Conservation (phyloP, 2,797 vertebrate species). For the Pantherophis alleghaniensis region DNA sequence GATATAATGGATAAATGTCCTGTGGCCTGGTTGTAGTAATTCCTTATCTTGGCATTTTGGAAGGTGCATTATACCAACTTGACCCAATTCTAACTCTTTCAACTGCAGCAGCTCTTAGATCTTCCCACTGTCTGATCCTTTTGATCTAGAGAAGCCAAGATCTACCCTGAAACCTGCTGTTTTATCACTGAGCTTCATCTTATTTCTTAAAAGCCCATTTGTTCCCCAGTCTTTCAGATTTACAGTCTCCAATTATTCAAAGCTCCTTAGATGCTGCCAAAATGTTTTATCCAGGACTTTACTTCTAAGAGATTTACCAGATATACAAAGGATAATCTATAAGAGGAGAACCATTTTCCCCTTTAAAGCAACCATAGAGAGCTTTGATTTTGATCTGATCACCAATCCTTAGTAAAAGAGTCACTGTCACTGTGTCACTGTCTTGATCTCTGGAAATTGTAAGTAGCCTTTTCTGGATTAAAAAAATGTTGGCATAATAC, state of each 20-base stretch:
- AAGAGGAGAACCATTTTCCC: neutral
- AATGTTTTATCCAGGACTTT: neutral
- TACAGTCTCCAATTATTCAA: slow-evolving; percentile 3
- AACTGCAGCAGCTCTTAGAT: neutral
- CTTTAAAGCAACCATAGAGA: neutral
- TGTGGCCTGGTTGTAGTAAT: neutral
- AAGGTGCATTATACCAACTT: neutral
- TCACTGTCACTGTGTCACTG: neutral
- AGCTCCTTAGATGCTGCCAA: neutral
- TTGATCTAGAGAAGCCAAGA: neutral
- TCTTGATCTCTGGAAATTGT: neutral
- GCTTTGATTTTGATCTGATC: neutral
- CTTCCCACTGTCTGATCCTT: neutral
- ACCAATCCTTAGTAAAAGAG: neutral
- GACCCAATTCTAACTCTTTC: neutral
- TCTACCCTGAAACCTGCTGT: neutral
- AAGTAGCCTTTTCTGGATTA: neutral
- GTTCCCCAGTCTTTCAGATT: neutral
- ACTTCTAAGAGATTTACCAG: neutral
- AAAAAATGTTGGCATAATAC: neutral
- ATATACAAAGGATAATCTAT: neutral
- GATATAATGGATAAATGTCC: neutral
- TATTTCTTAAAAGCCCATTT: neutral
- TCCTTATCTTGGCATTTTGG: neutral
- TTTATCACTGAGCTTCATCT: neutral